Conservation (phyloP, 2,888 invertebrate species). For the Agonopterix subpropinquella region DNA sequence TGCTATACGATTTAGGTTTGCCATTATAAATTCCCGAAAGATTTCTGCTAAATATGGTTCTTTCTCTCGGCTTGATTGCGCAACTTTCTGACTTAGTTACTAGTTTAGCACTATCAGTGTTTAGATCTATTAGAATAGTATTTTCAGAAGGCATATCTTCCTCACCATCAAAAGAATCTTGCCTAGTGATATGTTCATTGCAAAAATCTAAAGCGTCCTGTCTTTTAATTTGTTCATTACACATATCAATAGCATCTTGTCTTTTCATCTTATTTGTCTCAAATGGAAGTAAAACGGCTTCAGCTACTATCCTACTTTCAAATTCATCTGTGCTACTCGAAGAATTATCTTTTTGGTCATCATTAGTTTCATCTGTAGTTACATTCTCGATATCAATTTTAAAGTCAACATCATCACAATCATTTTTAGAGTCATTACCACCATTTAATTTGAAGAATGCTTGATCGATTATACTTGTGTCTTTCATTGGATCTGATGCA, state of each 20-base stretch:
- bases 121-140: constrained; percentile 22
- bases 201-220: constrained; percentile 28
- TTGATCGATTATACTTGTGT: constrained; percentile 47
- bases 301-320: constrained; percentile 21
- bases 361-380: constrained; percentile 55
- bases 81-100: constrained; percentile 35
- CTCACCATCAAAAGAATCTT: constrained; percentile 1
- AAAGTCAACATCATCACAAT: constrained; percentile 20
- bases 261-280: constrained; percentile 42
- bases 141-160: constrained; percentile 11
- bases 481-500: constrained; percentile 47
- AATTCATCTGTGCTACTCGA: constrained; percentile 18
- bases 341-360: constrained; percentile 28
- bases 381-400: constrained; percentile 49
- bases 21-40: constrained; percentile 50
- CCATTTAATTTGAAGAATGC: constrained; percentile 49
- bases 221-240: constrained; percentile 26
- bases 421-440: constrained; percentile 21
- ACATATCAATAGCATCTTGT: constrained; percentile 50
- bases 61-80: constrained; percentile 24
- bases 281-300: constrained; percentile 32
- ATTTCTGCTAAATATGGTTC: constrained; percentile 43
- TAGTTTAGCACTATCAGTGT: constrained; percentile 17
- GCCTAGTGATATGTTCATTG: not conserved
- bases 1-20: constrained; percentile 62